Conservation (phyloP, 2,888 invertebrate species). For the Patella ulyssiponensis region DNA sequence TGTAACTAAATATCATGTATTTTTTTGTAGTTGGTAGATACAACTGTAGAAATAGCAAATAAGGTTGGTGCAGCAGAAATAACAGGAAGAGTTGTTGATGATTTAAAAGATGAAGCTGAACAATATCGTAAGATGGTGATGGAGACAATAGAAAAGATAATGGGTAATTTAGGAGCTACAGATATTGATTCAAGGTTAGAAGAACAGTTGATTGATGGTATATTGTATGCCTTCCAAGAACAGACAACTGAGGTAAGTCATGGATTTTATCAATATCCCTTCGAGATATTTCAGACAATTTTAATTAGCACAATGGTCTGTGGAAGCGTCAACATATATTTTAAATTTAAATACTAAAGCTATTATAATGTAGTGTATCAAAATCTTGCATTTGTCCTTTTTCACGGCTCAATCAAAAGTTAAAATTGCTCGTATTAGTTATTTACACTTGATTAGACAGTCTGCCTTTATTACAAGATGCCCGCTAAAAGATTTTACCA, state of each 20-base stretch:
- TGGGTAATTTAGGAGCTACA: slow-evolving; percentile 96
- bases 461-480: too few species aligned
- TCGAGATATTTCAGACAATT: neutral
- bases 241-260: slow-evolving; percentile 92
- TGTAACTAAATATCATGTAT: neutral
- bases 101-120: slow-evolving; percentile 99
- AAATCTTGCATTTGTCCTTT: too few species aligned
- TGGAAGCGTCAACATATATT: too few species aligned
- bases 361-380: too few species aligned
- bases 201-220: slow-evolving; percentile 99
- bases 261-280: neutral
- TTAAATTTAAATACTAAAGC: too few species aligned
- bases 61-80: slow-evolving; percentile 99
- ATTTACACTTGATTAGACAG: too few species aligned
- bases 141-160: slow-evolving; percentile 99
- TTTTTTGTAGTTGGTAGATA: slow-evolving; percentile 86
- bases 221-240: slow-evolving; percentile 99
- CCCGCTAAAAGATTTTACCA: too few species aligned
- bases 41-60: slow-evolving; percentile 99
- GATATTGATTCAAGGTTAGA: slow-evolving; percentile 98
- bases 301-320: too few species aligned
- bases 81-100: slow-evolving; percentile 97
- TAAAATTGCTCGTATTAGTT: too few species aligned
- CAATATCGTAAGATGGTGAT: slow-evolving; percentile 99
- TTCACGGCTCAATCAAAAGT: too few species aligned